A percentile compares a stretch with the other conserved stretches of the same genome.
Conservation (phyloP, 92 coral and sea anemone species). For the Muricea muricata region DNA sequence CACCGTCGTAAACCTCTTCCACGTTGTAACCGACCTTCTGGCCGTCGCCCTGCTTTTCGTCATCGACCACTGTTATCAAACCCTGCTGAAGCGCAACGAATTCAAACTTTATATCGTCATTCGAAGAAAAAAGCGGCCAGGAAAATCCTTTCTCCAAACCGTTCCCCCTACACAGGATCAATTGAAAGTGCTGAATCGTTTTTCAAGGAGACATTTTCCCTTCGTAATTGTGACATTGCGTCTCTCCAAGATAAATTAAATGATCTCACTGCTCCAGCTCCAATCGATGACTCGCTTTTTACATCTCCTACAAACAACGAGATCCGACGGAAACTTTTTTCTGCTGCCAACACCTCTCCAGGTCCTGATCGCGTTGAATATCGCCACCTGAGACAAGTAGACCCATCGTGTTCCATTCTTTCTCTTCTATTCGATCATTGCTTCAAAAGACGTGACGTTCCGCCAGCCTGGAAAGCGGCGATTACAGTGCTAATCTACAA, state of each 20-base stretch:
- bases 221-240: background rate
- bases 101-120: slow-evolving; percentile 1
- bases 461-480: slow-evolving; percentile 38
- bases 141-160: background rate
- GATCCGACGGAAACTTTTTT: background rate
- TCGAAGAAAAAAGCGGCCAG: background rate
- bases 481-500: slow-evolving; percentile 31
- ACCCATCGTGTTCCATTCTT: background rate
- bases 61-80: background rate
- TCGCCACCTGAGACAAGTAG: background rate
- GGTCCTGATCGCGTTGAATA: slow-evolving; percentile 26
- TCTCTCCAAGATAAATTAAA: background rate
- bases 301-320: background rate
- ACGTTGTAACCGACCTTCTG: slow-evolving; percentile 4
- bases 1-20: background rate
- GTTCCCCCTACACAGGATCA: background rate
- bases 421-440: background rate
- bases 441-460: slow-evolving; percentile 19
- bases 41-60: slow-evolving; percentile 13
- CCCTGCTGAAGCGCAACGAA: background rate
- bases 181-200: background rate
- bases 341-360: slow-evolving; percentile 10
- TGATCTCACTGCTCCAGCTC: background rate
- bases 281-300: background rate
- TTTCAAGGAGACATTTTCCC: background rate